Conservation (phyloP, 1,140 invertebrate genomes). For the Drosophila santomea region DNA sequence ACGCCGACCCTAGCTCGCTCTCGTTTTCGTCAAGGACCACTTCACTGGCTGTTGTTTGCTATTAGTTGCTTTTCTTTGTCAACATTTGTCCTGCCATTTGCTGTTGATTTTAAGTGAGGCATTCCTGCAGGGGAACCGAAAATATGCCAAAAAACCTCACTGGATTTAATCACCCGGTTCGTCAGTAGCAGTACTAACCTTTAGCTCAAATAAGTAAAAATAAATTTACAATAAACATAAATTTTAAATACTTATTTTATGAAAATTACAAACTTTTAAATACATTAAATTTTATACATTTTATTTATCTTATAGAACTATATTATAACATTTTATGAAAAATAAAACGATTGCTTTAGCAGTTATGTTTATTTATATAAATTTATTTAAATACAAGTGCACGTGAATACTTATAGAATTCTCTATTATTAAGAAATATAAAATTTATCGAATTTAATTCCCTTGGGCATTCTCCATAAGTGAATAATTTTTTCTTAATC, state of each 20-base stretch:
- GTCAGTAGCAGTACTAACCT: slow-evolving; percentile 1
- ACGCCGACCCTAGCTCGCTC: slow-evolving; percentile 32
- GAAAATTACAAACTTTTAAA: too few relatives aligned
- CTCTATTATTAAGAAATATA: too few relatives aligned
- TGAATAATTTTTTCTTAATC: not conserved
- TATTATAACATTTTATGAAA: not conserved
- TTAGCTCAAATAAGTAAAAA: not conserved
- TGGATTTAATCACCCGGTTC: slow-evolving; percentile 28
- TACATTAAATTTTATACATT: too few relatives aligned
- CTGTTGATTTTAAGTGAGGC: slow-evolving; percentile 50
- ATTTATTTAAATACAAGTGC: not conserved
- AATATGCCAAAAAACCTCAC: slow-evolving; percentile 2
- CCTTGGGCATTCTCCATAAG: too few relatives aligned
- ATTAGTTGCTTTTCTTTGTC: slow-evolving; percentile 58
- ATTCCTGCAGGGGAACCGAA: slow-evolving; percentile 8
- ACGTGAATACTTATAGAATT: not conserved
- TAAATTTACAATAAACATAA: not conserved
- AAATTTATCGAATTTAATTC: not conserved
- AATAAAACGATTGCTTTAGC: too few relatives aligned
- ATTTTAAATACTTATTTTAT: not conserved
- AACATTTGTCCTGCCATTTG: slow-evolving; percentile 69
- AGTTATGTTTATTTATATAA: too few relatives aligned
- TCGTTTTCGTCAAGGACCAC: slow-evolving; percentile 57
- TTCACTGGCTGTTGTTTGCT: slow-evolving; percentile 53
- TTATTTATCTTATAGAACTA: not conserved